Conservation (phyloP, 2,113 vertebrate genomes). For the Cromileptes altivelis region DNA sequence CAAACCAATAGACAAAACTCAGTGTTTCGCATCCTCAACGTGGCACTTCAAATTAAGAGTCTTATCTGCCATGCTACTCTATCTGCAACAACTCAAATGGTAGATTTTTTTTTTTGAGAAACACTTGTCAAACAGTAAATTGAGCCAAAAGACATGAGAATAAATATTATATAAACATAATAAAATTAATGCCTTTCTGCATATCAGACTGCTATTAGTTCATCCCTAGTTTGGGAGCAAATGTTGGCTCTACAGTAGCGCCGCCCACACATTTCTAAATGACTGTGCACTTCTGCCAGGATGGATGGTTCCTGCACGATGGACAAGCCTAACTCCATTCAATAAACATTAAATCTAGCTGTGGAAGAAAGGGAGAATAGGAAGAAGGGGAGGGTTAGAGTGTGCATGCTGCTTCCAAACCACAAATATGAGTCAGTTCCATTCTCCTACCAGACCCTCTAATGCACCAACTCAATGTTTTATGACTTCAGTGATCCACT, state of each 20-base stretch:
- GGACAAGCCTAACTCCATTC: neutral
- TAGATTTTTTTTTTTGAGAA: too few species aligned
- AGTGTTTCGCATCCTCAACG: neutral
- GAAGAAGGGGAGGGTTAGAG: neutral
- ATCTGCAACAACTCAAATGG: neutral
- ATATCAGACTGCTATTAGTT: neutral
- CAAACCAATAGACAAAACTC: neutral
- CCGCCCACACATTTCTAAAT: constrained; percentile 9
- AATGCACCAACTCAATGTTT: constrained; percentile 53
- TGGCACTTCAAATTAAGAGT: neutral
- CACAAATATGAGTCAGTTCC: constrained; percentile 61
- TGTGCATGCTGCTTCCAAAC: constrained; percentile 41
- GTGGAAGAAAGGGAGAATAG: neutral
- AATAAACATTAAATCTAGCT: constrained; percentile 35
- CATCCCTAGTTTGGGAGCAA: neutral
- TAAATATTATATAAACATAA: neutral
- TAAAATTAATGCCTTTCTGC: neutral
- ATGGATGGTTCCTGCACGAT: neutral
- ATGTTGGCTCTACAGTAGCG: neutral
- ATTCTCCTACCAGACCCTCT: constrained; percentile 33
- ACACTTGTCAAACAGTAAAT: neutral
- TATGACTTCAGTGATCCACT: constrained; percentile 24
- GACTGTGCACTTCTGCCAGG: constrained; percentile 19
- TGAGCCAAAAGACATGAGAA: neutral
- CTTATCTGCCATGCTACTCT: too few species aligned